A percentile compares a stretch with the other conserved stretches of the same genome.
Conservation (phyloP, 2,888 invertebrate genomes). For the Cantharis flavilabris region DNA sequence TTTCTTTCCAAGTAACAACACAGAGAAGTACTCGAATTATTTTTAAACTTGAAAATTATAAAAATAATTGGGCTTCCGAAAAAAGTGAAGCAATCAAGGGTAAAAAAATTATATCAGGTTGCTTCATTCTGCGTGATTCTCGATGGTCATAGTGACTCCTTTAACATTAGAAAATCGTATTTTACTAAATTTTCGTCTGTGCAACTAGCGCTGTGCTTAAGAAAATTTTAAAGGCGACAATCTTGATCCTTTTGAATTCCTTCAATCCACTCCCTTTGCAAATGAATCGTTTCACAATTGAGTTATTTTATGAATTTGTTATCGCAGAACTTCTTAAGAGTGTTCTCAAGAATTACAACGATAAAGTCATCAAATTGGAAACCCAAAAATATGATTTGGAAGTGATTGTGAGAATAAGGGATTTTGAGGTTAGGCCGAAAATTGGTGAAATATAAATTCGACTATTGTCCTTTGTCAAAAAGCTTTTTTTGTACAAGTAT, state of each 20-base stretch:
- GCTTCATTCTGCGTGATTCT: not conserved
- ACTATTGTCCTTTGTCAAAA: not conserved
- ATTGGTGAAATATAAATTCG: constrained; percentile 26
- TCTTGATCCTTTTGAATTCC: not conserved
- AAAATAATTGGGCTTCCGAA: not conserved
- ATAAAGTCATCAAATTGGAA: constrained; percentile 87
- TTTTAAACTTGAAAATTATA: not conserved
- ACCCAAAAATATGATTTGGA: constrained; percentile 98
- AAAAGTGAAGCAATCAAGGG: not conserved
- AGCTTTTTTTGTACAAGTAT: not conserved
- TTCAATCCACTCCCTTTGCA: not conserved
- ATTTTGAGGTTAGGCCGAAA: constrained; percentile 85
- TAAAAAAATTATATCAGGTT: not conserved
- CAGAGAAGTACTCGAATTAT: not conserved
- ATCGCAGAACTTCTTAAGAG: constrained; percentile 72
- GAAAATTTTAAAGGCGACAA: not conserved
- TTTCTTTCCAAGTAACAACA: not conserved
- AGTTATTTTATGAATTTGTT: constrained; percentile 28
- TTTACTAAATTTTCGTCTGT: not conserved
- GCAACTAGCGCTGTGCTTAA: constrained; percentile 2
- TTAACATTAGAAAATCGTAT: not conserved
- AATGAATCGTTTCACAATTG: not conserved
- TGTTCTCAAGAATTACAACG: constrained; percentile 83
- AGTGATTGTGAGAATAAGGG: constrained; percentile 97
- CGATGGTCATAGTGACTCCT: not conserved